Conservation (phyloP, 1,140 invertebrate genomes). For the Bombus waltoni region DNA sequence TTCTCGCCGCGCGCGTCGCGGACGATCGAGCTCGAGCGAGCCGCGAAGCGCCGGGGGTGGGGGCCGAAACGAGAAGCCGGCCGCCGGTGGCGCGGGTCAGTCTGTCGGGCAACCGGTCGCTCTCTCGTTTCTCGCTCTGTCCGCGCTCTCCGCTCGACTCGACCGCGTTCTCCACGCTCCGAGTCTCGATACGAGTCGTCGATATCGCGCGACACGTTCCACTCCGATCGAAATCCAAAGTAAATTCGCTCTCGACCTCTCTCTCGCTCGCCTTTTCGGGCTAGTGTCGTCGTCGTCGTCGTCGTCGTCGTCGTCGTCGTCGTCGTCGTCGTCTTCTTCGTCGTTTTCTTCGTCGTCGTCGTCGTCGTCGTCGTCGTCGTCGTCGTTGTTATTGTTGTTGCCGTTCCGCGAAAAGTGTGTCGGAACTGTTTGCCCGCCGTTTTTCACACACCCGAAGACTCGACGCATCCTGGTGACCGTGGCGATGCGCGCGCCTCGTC, state of each 20-base stretch:
- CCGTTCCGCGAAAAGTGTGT: not conserved
- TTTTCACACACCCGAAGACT: not conserved
- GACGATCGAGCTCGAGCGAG: conserved; percentile 44
- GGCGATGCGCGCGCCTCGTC: conserved; percentile 31
- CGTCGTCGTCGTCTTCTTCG: not conserved
- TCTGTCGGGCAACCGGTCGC: conserved; percentile 83
- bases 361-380: not conserved
- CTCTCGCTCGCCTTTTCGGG: not conserved
- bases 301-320: not conserved
- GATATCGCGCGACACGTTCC: conserved; percentile 2
- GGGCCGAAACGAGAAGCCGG: conserved; percentile 77
- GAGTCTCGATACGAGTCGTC: conserved; percentile 31
- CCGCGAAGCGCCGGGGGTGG: conserved; percentile 63
- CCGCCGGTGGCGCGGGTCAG: conserved; percentile 80
- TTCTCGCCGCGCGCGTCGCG: conserved; percentile 49
- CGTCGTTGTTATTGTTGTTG: no score
- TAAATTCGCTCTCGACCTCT: not conserved
- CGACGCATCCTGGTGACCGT: not conserved
- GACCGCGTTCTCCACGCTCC: conserved; percentile 27
- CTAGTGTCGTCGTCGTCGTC: not conserved
- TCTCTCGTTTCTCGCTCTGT: conserved; percentile 66
- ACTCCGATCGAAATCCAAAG: not conserved
- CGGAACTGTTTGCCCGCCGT: conserved; percentile 1
- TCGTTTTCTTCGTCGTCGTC: not conserved
- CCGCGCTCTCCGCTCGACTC: conserved; percentile 59